Evolutionary conservation across 2,113 vertebrate genomes (phyloP).

Genomic region (Zeus faber): DNA sequence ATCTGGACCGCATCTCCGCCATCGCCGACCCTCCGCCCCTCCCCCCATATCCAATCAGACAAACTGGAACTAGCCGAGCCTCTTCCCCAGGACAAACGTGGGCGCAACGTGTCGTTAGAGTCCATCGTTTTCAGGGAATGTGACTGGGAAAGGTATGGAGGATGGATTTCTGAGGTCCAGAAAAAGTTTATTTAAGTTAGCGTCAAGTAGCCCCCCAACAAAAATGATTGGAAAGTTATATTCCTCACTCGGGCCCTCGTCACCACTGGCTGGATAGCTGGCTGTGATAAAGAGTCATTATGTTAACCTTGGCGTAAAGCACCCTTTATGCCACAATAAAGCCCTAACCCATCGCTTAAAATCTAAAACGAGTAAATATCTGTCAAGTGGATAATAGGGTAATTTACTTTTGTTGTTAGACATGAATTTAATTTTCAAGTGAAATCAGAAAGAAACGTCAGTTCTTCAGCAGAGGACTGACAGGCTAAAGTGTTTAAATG

Average conservation of each 20-base stretch:
- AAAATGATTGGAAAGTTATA: constrained; percentile 17
- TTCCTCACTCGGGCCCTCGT: not conserved
- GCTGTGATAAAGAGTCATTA: constrained; percentile 21
- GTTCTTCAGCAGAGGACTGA: no score
- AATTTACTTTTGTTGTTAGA: no score
- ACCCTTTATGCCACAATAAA: no score
- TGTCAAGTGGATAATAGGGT: no score
- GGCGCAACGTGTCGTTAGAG: constrained; percentile 63
- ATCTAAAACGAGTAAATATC: no score
- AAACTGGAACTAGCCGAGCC: constrained; percentile 46
- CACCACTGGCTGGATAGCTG: constrained; percentile 18
- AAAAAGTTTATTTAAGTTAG: constrained; percentile 15
- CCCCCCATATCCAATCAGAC: constrained; percentile 64
- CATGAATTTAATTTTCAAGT: no score
- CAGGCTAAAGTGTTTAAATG: no score
- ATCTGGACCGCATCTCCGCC: constrained; percentile 83
- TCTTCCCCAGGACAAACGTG: constrained; percentile 60
- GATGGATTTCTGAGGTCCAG: constrained; percentile 15
- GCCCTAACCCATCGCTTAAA: no score
- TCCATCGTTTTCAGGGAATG: constrained; percentile 54
- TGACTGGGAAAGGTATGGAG: constrained; percentile 18
- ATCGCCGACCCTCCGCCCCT: constrained; percentile 36
- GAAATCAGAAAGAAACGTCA: no score
- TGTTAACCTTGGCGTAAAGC: not conserved
- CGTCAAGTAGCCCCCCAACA: constrained; percentile 7